These are phyloP conservation scores for Cerastis leucographa DNA, from an alignment of 2,888 invertebrate species.

Conservation along the genomic window DNA sequence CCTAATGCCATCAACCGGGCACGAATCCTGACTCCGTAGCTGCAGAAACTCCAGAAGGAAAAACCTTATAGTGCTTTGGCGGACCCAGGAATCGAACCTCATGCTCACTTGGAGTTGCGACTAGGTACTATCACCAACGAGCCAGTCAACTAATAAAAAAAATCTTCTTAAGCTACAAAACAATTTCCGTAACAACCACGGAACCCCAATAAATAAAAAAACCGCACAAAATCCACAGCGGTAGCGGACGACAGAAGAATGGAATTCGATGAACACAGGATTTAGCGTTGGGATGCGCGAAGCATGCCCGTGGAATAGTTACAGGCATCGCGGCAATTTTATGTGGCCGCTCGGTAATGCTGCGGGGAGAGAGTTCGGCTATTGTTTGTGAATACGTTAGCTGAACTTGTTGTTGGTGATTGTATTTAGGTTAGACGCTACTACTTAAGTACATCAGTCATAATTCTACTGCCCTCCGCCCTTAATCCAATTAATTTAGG, in stretches of 20 bases:
- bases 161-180: background rate
- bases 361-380: constrained; percentile 11
- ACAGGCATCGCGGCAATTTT: constrained; percentile 65
- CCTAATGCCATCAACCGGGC: too few relatives aligned
- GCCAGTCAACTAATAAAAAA: too few relatives aligned
- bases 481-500: too few relatives aligned
- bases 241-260: constrained; percentile 63
- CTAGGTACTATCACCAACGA: too few relatives aligned
- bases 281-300: constrained; percentile 62
- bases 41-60: too few relatives aligned
- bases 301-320: constrained; percentile 62
- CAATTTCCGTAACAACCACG: background rate
- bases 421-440: background rate
- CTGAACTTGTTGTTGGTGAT: constrained; percentile 1
- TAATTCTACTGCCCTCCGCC: too few relatives aligned
- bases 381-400: constrained; percentile 50
- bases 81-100: too few relatives aligned
- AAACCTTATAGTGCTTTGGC: too few relatives aligned
- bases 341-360: constrained; percentile 52
- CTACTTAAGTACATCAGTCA: background rate
- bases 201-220: constrained; percentile 45
- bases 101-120: too few relatives aligned
- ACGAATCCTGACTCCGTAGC: too few relatives aligned
- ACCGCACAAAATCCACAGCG: constrained; percentile 25
- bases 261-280: constrained; percentile 69